Evolutionary conservation across 1,140 invertebrate species (phyloP), one percentile per base, ranked within the genome.

Genomic region (Brachionus calyciflorus): DNA sequence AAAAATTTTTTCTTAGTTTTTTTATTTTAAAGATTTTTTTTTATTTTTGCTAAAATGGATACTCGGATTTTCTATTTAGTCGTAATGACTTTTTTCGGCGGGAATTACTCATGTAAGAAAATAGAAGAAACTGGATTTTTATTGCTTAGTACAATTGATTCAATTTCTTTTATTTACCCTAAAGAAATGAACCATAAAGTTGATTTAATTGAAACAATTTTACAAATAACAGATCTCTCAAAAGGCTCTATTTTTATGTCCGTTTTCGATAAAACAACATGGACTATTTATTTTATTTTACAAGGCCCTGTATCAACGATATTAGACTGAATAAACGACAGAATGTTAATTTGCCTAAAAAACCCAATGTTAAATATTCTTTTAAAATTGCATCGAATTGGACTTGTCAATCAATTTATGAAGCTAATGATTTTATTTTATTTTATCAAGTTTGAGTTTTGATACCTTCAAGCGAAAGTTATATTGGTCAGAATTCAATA

Each of bases 161-260:
- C 69, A 33, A 30, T 73, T 21, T 49, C 44, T 21, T 28, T 73
- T 26, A 41, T 73, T 5, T 73, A 73, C 19, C 69, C 69, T 7
- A 73, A 73, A 73, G 69, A 73, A 41, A 73, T 73, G 69, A 55
- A 55, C 26, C 51, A 73, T 53, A 46, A 73, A 17, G 51, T 51
- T 14, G 69, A 73, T 55, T 73, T 51, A 51, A 26, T 73, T 0
- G 46, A 73, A 5, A 55, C 51, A 19, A 17, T 73, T 14, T 55
- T 73, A 5, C 33, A 55, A 73, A 14, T 65, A 12, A n/a, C n/a
- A n/a, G n/a, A 3, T 19, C 24, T 21, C 44, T 44, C 49, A 41
- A 10, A 51, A 37, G 19, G 37, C 19, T 14, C 5, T 17, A 7
- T 28, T 30, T 21, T 24, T 44, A 9, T 51, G 5, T 44, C 69